Evolutionary conservation across 2,888 invertebrate genomes (phyloP), one percentile per base, ranked within the genome.

Genomic region (Beris chalybata): DNA sequence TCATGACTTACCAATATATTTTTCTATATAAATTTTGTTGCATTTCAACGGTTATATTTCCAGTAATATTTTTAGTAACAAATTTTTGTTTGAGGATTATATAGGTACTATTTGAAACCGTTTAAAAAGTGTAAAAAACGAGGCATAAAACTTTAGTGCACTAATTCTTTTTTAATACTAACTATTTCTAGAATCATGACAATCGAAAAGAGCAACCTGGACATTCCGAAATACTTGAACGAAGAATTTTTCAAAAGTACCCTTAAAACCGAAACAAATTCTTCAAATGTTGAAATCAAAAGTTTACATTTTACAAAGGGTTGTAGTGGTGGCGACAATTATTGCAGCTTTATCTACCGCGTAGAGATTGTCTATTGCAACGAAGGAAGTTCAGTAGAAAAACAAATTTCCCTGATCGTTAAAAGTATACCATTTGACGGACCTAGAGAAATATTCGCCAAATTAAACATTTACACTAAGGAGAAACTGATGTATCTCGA

Each of bases 231-330:
- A 0, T 76, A 73, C 59, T 61, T 78, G 5, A 73, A 74, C 54
- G 69, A 70, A 38, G 67, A 67, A 2, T 78, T 78, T 67, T 79
- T 79, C 52, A 66, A 71, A 45, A 71, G 74, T 9, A 72, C 77
- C 0, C 67, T 78, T 3, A 76, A 77, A 68, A 76, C 76, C 44
- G 78, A 76, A 4, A 66, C 77, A n/a, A 70, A 74, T 0, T 74
- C 74, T 29, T 31, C 71, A 0, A 72, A 75, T 55, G 70, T 77
- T 2, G 70, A 58, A 0, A 53, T 78, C 4, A 65, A 70, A n/a
- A 73, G 76, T 55, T 71, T 77, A 0, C 69, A 66, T 50, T 74
- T 76, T 45, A 73, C 74, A 22, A 56, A 48, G 12, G 68, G 68
- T 0, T 63, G 61, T 4, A 52, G 30, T 13, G 45, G 48, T 22